A percentile compares a stretch with the other conserved stretches of the same genome.
Evolutionary conservation across 1,140 invertebrate genomes (phyloP).

Genomic region (Calephelis virginiensis): DNA sequence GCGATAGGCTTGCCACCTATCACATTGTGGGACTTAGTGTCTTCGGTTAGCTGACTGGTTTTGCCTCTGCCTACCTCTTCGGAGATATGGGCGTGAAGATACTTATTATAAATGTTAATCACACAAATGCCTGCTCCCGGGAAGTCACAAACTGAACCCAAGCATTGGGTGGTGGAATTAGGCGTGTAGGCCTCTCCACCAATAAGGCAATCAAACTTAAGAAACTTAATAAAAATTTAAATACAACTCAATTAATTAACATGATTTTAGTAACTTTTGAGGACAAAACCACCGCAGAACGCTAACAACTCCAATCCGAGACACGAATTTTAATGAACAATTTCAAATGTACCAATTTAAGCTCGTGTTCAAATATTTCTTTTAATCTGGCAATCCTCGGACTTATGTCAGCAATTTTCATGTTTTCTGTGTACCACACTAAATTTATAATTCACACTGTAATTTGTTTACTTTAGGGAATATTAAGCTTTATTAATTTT

Average conservation of each 20-base stretch:
- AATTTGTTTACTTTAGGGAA: background rate
- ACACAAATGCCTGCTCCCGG: too few relatives aligned
- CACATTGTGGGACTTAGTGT: too few relatives aligned
- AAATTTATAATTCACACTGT: conserved; percentile 1
- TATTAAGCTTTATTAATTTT: background rate
- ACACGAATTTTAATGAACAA: conserved; percentile 35
- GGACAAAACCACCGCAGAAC: conserved; percentile 27
- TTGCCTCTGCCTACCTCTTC: too few relatives aligned
- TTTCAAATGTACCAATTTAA: conserved; percentile 31
- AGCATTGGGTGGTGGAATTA: too few relatives aligned
- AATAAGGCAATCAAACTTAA: too few relatives aligned
- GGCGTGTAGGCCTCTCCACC: too few relatives aligned
- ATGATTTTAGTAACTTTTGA: conserved; percentile 27
- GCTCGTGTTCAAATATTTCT: conserved; percentile 32
- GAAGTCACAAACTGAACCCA: too few relatives aligned
- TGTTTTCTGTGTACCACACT: conserved; percentile 23
- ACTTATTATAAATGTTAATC: too few relatives aligned
- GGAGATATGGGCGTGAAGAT: too few relatives aligned
- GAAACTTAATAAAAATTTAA: too few relatives aligned
- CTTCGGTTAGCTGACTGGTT: too few relatives aligned
- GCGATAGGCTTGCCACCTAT: too few relatives aligned
- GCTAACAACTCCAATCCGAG: conserved; percentile 28
- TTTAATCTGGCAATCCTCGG: conserved; percentile 28
- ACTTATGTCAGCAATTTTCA: conserved; percentile 25
- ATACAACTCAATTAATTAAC: conserved; percentile 16